These are phyloP conservation scores for Helicolenus hilgendorfi DNA, from an alignment of 2,797 vertebrate genomes.

Conservation along the genomic window DNA sequence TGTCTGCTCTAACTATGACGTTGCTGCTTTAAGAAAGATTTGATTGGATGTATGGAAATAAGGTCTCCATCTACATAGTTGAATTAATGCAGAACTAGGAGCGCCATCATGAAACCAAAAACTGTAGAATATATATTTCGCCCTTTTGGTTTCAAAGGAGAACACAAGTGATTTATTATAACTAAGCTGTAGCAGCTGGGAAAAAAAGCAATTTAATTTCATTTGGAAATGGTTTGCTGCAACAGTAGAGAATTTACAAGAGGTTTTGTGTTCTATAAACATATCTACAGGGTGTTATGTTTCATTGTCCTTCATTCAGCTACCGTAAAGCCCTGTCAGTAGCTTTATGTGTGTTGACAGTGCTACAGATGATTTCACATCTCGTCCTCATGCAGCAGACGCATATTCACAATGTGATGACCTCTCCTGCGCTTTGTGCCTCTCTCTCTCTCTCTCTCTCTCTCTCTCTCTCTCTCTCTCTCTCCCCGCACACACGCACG, in stretches of 20 bases:
- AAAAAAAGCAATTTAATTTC: not conserved
- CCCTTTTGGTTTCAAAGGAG: not conserved
- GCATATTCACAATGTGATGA: constrained; percentile 52
- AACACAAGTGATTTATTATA: not conserved
- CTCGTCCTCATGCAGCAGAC: constrained; percentile 4
- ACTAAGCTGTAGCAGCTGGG: not conserved
- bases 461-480: not conserved
- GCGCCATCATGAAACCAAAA: not conserved
- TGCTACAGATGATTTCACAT: constrained; percentile 28
- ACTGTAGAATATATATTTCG: not conserved
- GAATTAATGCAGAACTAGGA: not conserved
- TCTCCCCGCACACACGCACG: not conserved
- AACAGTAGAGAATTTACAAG: not conserved
- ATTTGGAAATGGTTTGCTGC: not conserved
- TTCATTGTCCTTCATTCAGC: constrained; percentile 20
- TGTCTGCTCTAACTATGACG: not conserved
- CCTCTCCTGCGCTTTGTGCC: constrained; percentile 33
- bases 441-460: not conserved
- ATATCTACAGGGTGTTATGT: not conserved
- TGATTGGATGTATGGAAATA: not conserved
- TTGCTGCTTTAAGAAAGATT: not conserved
- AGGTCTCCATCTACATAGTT: not conserved
- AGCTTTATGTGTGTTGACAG: constrained; percentile 23
- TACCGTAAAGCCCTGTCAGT: not conserved
- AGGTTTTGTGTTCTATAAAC: not conserved